Evolutionary conservation across 1,140 invertebrate genomes (phyloP), one percentile per base, ranked within the genome.

Genomic region (Epicauta chinensis): DNA sequence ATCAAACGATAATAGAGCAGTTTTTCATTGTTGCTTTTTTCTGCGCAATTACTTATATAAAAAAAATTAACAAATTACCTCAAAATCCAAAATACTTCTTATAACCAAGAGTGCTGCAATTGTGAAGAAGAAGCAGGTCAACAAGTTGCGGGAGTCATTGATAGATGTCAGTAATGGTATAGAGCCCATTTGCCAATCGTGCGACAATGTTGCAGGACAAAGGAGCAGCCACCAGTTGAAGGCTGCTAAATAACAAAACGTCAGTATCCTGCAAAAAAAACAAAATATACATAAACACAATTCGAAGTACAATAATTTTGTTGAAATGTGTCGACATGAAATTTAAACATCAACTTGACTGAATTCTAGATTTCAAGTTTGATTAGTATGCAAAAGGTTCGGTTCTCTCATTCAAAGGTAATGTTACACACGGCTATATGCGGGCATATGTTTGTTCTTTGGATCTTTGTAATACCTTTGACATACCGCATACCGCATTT

Each of bases 151-250:
- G 5, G 76, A 73, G 71, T 91, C 88, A 38, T 74, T 76, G 3
- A 80, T 65, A 31, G 80, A 81, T 40, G 81, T 81, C 34, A 92
- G 78, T 30, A 90, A 70, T 16, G 87, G 86, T 37, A 91, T 77
- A 9, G 87, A 90, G 16, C 87, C 87, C 87, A 91, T 90, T 69
- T 90, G 88, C 87, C 89, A 92, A 65, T 91, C 88, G 63, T 91
- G 89, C 53, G 85, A 87, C 1, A 91, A 75, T 7, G 78, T 80
- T 55, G 78, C 78, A 1, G 89, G 88, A 62, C 83, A 87, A 11
- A 91, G 70, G 9, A 92, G 76, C 38, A 92, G 69, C 86, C 87
- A 89, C 71, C 81, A 81, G 75, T 90, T 90, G 70, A 91, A 80
- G 1, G 85, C 81, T 2, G 86, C 84, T 61, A 91, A 71, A 69